Conservation (phyloP, 2,888 invertebrate genomes). For the Melinaea menophilus region DNA sequence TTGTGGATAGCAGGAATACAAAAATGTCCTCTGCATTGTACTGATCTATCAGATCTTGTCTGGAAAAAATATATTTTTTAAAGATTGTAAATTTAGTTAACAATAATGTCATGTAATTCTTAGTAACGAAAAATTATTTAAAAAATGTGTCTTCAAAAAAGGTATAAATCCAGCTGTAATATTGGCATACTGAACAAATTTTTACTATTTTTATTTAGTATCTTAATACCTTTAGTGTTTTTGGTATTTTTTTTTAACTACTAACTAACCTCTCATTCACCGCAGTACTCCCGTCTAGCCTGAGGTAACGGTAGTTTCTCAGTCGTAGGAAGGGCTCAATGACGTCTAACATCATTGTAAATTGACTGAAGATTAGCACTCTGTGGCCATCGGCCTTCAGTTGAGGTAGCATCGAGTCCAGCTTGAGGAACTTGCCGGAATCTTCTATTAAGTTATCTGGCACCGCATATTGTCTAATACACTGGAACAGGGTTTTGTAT, state of each 20-base stretch:
- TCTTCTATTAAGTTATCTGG: slow-evolving; percentile 84
- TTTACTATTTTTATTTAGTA: too few species aligned
- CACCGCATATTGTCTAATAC: slow-evolving; percentile 79
- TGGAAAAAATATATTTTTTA: slow-evolving; percentile 44
- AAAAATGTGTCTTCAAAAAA: too few species aligned
- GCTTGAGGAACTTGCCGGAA: slow-evolving; percentile 91
- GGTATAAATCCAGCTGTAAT: too few species aligned
- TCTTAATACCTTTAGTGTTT: too few species aligned
- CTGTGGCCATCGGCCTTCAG: slow-evolving; percentile 87
- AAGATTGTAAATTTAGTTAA: too few species aligned
- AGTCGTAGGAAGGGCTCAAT: slow-evolving; percentile 91
- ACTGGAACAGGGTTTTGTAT: slow-evolving; percentile 53
- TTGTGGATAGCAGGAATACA: slow-evolving; percentile 93
- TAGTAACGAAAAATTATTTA: too few species aligned
- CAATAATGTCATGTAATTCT: too few species aligned
- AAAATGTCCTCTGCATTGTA: slow-evolving; percentile 92
- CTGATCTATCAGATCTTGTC: slow-evolving; percentile 93
- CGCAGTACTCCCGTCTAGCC: slow-evolving; percentile 94
- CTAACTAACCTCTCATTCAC: slow-evolving; percentile 82
- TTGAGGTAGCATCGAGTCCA: slow-evolving; percentile 87
- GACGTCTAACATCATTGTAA: slow-evolving; percentile 96
- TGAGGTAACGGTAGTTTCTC: slow-evolving; percentile 83
- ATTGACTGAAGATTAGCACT: slow-evolving; percentile 96
- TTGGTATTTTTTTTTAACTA: not conserved
- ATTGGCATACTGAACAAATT: too few species aligned